Evolutionary conservation across 2,797 vertebrate species (phyloP).

Genomic region (Setipinna tenuifilis): DNA sequence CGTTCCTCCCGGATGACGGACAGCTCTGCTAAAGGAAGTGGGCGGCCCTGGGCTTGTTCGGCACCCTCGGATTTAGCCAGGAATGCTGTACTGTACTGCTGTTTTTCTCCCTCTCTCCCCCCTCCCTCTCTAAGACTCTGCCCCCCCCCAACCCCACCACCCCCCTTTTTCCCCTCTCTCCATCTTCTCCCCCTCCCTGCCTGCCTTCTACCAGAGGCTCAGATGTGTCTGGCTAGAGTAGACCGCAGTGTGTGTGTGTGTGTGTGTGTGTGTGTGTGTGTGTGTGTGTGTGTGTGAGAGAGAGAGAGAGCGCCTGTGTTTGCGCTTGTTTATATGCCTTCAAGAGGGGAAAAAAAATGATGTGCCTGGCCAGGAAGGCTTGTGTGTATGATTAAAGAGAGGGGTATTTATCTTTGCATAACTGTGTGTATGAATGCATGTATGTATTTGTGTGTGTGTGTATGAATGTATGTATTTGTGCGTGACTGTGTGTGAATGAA

Average conservation of each 20-base stretch:
- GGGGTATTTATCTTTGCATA: no score
- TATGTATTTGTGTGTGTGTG: not conserved
- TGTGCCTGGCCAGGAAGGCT: no score
- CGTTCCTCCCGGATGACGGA: slow-evolving; percentile 64
- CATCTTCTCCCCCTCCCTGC: slow-evolving; percentile 48
- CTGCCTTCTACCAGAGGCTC: slow-evolving; percentile 34
- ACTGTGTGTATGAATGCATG: not conserved
- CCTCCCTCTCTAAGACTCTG: not conserved
- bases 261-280: not conserved
- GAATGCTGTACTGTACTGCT: slow-evolving; percentile 75
- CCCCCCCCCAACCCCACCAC: no score
- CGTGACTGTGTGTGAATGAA: not conserved
- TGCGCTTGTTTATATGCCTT: no score
- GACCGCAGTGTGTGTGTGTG: not conserved
- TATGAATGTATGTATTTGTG: not conserved
- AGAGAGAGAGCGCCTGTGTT: no score
- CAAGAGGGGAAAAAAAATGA: no score
- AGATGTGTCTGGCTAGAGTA: slow-evolving; percentile 53
- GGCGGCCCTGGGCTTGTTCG: slow-evolving; percentile 68
- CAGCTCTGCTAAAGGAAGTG: slow-evolving; percentile 70
- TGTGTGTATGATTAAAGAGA: no score
- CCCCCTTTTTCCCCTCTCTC: slow-evolving; percentile 12
- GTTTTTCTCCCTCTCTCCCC: slow-evolving; percentile 46
- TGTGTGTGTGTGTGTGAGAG: no score
- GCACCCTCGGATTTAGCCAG: slow-evolving; percentile 71